Evolutionary conservation across 64 coral and sea anemone genomes (phyloP).

Genomic region (Hydrozoanthus tunicans): DNA sequence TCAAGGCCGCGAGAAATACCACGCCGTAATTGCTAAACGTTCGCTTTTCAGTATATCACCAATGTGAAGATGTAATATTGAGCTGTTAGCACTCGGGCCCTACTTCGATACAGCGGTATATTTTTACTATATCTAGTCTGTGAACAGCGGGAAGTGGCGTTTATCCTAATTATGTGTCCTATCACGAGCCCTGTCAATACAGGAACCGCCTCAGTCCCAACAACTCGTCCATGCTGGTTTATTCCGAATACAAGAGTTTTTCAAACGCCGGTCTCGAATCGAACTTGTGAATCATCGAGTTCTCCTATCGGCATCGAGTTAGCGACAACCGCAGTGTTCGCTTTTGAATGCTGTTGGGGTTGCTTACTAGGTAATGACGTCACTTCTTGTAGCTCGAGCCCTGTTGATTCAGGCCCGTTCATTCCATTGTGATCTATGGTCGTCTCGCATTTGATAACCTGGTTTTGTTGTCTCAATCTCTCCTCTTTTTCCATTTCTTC

Average conservation of each 20-base stretch:
- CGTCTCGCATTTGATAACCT: constrained; percentile 24
- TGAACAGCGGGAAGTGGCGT: not conserved
- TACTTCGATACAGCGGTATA: no score
- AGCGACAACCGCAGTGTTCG: constrained; percentile 81
- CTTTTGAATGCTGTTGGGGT: constrained; percentile 50
- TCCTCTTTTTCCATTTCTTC: constrained; percentile 69
- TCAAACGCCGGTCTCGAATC: constrained; percentile 92
- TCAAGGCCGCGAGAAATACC: not conserved
- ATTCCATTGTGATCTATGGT: constrained; percentile 88
- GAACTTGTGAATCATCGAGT: constrained; percentile 60
- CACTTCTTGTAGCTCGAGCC: constrained; percentile 72
- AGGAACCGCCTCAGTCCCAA: not conserved
- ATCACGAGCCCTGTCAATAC: not conserved
- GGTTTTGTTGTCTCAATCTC: constrained; percentile 13
- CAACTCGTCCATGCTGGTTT: not conserved
- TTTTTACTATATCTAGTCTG: not conserved
- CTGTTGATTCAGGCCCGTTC: constrained; percentile 87
- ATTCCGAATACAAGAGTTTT: constrained; percentile 8
- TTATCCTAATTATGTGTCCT: not conserved
- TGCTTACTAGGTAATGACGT: constrained; percentile 50
- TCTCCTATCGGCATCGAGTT: constrained; percentile 84
- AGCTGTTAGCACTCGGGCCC: no score
- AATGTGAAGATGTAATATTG: no score
- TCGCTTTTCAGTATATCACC: not conserved
- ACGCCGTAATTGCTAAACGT: not conserved